Base-by-base conservation (phyloP, 2,888 invertebrate genomes). In the Cheilosia scutellata region DNA sequence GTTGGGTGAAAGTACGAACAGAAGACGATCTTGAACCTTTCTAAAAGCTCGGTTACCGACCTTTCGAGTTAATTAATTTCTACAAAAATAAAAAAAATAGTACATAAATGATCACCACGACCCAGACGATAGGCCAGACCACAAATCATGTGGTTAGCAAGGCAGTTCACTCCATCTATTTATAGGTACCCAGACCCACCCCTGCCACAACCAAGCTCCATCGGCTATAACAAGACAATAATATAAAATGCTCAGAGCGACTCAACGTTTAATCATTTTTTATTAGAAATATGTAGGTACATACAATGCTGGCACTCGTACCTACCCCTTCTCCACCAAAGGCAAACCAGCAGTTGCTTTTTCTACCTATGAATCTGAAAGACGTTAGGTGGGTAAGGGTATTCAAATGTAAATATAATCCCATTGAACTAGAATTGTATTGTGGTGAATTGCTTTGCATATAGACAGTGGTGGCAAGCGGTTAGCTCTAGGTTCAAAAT, bases 21-120 rank as follows among this genome's bases (percentile, higher is more conserved):
- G 55, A 62, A 77, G 40, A 11, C 53, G 31, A 20, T 31, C 40
- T 78, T 72, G 58, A 44, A 65, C 79, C 72, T 72, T 60, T 79
- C 65, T 77, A 77, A 72, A 65, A 79, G 57, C 25, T 27, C 16
- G 13, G 47, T 42, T 57, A 66, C 58, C 49, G 51, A 42, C 58
- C n/a, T 72, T 13, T 47, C 66, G 37, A 71, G 44, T 53, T 58
- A 37, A 49, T 33, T 51, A 55, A 25, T 58, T 53, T 71, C 44
- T 31, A 31, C 6, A 9, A 27, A 40, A 44, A 42, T 53, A 65
- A 57, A 29, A 42, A 25, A 72, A 13, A 29, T 44, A 58, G 5
- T 49, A 33, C 11, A 9, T 9, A 63, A 53, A 74, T 55, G 37
- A 65, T 53, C 29, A 40, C 37, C 9, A 9, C 33, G 33, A 7